Evolutionary conservation across 2,797 vertebrate genomes (phyloP), one percentile per base, ranked within the genome.

Genomic region (Natrix natrix): DNA sequence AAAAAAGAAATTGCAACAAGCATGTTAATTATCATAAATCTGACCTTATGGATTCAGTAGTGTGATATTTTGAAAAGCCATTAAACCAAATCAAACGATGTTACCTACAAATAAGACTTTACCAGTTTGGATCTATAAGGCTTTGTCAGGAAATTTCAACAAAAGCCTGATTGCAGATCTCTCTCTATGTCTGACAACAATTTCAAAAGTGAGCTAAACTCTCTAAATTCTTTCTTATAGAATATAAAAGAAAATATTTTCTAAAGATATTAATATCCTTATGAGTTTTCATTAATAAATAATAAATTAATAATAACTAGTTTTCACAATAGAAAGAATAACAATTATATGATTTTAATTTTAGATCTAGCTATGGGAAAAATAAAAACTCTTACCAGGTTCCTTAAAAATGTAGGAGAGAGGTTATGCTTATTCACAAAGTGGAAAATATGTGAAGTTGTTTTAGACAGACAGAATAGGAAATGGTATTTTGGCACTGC

Each of bases 391-490:
- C 20, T 83, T 14, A 86, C 24, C 90, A 88, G 8, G 17, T 2
- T 88, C 93, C 90, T 92, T 87, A 93, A 87, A 94, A 94, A 78
- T 28, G 52, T 57, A 5, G 89, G 24, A 92, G 88, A 2, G 17
- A 91, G 28, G 8, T 56, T 93, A 22, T 92, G 16, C n/a, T 59
- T 88, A 14, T 61, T 78, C 14, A 43, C 20, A 10, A 83, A 43
- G 17, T 59, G 32, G 6, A 54, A 92, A 74, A 88, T 74, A 43
- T 87, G 56, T 54, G 48, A 89, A 94, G 28, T 59, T 61, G 57
- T 0, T 92, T 37, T 4, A 88, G 37, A 37, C 7, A 26, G n/a
- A 52, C 14, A 43, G 43, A 91, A 3, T 93, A 43, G 5, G 60
- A 43, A 93, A 92, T 24, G 55, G 93, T 57, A 55, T 10, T 87